Evolutionary conservation across 2,888 invertebrate genomes (phyloP), one percentile per base, ranked within the genome.

Genomic region (Metopia argyrocephala): DNA sequence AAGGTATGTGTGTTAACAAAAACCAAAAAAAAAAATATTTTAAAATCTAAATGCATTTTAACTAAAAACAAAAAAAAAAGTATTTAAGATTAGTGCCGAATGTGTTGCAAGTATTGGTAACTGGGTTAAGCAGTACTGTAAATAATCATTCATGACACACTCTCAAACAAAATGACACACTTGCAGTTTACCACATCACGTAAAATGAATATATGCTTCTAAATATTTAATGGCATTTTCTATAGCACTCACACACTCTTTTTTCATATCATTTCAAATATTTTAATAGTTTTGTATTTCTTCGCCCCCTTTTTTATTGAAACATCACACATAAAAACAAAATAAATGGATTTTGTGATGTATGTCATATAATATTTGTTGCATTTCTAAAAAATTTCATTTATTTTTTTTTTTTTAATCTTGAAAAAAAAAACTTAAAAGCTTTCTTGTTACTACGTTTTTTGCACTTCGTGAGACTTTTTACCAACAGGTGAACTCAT

Each of bases 61-160:
- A 52, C 9, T 38, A 38, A 38, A 38, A 38, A 12, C 3, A 38
- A 56, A 48, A 48, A 20, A 15, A 48, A n/a, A 48, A 12, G 15
- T 38, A 12, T 31, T 9, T 9, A 4, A 7, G 31, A n/a, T n/a
- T n/a, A n/a, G n/a, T n/a, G n/a, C n/a, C 9, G 21, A 45, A 54
- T 28, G 52, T 59, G 38, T 5, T 5, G n/a, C 52, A 23, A 52
- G 31, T 20, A 31, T 57, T 76, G 50, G 59, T 18, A 78, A 66
- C 78, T 73, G 38, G 78, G 78, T 78, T 78, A 78, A 78, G 78
- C 66, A 59, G 78, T 78, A 71, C 46, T 78, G 52, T 70, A 62
- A 76, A 68, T 56, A 9, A 54, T 54, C 23, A 15, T 54, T 23
- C 25, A 38, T 38, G 12, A 38, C 38, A 38, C 38, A 38, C 0